Evolutionary conservation across 2,797 vertebrate genomes (phyloP).

Genomic region (Malacoraja senta): DNA sequence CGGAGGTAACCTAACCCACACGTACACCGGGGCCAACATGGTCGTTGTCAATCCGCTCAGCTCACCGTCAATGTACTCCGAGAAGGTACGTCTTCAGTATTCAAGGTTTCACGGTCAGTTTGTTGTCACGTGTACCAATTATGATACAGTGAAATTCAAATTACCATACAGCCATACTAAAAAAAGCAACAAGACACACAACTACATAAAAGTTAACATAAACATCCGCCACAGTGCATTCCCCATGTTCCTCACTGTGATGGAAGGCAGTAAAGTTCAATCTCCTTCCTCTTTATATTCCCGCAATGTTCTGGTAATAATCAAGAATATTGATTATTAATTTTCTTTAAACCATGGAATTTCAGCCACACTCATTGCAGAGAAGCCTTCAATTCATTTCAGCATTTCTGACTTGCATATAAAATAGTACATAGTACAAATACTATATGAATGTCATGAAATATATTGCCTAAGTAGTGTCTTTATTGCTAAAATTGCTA

Average conservation of each 20-base stretch:
- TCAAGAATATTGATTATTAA: not conserved
- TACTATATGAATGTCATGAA: not conserved
- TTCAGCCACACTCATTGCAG: not conserved
- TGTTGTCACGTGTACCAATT: too few relatives aligned
- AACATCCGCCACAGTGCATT: too few relatives aligned
- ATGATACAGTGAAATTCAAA: too few relatives aligned
- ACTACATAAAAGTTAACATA: too few relatives aligned
- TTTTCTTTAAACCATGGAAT: not conserved
- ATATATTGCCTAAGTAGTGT: not conserved
- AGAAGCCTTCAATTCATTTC: not conserved
- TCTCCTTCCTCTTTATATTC: too few relatives aligned
- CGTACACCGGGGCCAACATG: conserved; percentile 78
- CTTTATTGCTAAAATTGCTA: not conserved
- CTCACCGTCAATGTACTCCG: conserved; percentile 88
- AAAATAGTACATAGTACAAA: not conserved
- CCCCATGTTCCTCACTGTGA: too few relatives aligned
- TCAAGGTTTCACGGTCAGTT: not conserved
- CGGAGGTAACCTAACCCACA: conserved; percentile 83
- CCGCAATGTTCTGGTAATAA: not conserved
- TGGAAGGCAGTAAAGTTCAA: too few relatives aligned
- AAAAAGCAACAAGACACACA: too few relatives aligned
- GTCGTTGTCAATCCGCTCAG: conserved; percentile 88
- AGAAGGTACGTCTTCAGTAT: conserved; percentile 68
- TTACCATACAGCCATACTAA: too few relatives aligned
- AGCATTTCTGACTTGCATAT: too few relatives aligned